These are phyloP conservation scores for Cnemophilus loriae DNA, from an alignment of 2,113 vertebrate genomes.

Conservation along the genomic window DNA sequence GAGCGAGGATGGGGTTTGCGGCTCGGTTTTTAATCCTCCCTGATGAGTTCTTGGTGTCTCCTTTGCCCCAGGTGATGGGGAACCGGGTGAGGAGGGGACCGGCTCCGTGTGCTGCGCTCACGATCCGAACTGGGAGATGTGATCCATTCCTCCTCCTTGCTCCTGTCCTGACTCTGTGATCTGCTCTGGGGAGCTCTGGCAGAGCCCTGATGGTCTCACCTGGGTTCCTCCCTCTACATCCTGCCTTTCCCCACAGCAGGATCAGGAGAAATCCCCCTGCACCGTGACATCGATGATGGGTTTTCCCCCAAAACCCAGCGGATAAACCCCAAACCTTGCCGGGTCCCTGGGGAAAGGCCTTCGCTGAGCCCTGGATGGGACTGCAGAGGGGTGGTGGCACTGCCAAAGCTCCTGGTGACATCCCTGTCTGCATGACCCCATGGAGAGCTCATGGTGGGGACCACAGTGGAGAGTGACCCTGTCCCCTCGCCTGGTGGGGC, in stretches of 20 bases:
- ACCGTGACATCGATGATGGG: fast-evolving
- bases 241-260: not conserved
- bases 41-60: not conserved
- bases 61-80: not conserved
- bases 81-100: fast-evolving
- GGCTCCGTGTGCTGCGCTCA: fast-evolving
- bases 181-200: not conserved
- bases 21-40: not conserved
- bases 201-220: not conserved
- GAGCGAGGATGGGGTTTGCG: fast-evolving
- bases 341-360: not conserved
- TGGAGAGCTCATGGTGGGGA: fast-evolving
- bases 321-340: not conserved
- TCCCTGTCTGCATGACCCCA: not conserved
- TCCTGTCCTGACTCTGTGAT: fast-evolving
- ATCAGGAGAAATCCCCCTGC: not conserved
- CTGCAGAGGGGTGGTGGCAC: not conserved
- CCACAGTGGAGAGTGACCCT: not conserved
- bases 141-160: not conserved
- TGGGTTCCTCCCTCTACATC: not conserved
- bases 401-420: not conserved
- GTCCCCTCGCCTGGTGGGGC: not conserved
- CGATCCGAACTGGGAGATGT: fast-evolving
- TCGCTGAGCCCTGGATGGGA: not conserved
- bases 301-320: fast-evolving